Evolutionary conservation across 2,888 invertebrate species (phyloP).

Genomic region (Griposia aprilina): DNA sequence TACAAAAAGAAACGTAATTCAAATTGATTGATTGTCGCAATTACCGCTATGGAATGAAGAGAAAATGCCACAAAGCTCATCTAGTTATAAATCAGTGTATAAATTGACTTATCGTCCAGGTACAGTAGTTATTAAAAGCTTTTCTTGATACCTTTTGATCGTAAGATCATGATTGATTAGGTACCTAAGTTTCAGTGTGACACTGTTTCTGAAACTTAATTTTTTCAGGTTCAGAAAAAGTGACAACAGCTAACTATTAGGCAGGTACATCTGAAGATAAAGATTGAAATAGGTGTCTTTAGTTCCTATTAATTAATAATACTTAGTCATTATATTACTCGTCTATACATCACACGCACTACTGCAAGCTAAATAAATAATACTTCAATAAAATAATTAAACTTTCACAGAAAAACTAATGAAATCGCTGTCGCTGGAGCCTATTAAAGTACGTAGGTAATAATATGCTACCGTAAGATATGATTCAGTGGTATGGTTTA

Average conservation of each 20-base stretch:
- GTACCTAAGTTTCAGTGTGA: constrained; percentile 13
- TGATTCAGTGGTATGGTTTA: too few relatives aligned
- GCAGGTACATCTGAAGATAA: not conserved
- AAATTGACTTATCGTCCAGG: constrained; percentile 4
- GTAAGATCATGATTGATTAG: constrained; percentile 22
- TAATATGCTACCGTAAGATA: not conserved
- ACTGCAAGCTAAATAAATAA: not conserved
- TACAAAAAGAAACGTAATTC: not conserved
- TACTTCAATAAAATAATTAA: not conserved
- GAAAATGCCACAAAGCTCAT: not conserved
- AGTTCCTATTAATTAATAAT: not conserved
- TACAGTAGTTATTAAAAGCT: constrained; percentile 27
- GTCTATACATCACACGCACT: not conserved
- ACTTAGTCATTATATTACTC: not conserved
- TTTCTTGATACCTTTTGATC: constrained; percentile 14
- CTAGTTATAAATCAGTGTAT: constrained; percentile 11
- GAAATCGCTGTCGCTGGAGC: not conserved
- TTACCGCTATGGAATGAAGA: not conserved
- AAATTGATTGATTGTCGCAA: not conserved
- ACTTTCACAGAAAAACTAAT: not conserved
- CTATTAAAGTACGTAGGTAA: not conserved
- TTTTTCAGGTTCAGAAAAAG: constrained; percentile 16
- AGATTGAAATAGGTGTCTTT: not conserved
- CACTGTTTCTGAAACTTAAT: constrained; percentile 6
- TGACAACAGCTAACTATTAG: not conserved